Conservation (phyloP, 1,140 invertebrate species). For the Atta colombica region DNA sequence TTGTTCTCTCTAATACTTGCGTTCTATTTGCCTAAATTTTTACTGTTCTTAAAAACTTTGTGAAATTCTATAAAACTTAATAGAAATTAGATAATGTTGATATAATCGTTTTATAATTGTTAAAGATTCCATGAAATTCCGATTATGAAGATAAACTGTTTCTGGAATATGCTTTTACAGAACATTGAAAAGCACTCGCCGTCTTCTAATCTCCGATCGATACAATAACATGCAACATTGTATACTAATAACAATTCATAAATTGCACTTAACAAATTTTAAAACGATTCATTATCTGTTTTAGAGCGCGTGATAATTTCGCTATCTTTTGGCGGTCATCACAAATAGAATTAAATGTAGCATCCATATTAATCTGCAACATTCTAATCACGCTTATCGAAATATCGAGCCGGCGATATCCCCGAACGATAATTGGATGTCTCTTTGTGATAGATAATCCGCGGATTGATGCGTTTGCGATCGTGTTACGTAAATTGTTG, state of each 20-base stretch:
- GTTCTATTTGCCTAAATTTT: no score
- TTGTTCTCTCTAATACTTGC: no score
- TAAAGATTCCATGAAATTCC: not conserved
- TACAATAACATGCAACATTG: conserved; percentile 5
- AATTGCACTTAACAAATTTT: conserved; percentile 48
- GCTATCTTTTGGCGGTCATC: conserved; percentile 59
- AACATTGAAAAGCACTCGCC: not conserved
- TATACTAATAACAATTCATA: conserved; percentile 32
- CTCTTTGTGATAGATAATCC: conserved; percentile 78
- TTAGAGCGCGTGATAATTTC: conserved; percentile 48
- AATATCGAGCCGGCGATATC: conserved; percentile 77
- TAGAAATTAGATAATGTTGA: not conserved
- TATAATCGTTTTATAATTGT: conserved; percentile 16
- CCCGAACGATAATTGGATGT: conserved; percentile 75
- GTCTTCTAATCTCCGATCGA: conserved; percentile 2
- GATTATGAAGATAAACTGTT: not conserved
- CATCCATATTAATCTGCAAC: conserved; percentile 68
- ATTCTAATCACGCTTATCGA: conserved; percentile 76
- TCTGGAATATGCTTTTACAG: not conserved
- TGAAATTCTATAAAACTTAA: no score
- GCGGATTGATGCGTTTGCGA: conserved; percentile 74
- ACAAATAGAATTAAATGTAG: conserved; percentile 68
- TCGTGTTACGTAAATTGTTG: conserved; percentile 72
- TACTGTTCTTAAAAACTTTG: not conserved
- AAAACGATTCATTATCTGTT: conserved; percentile 37